Conservation (phyloP, 2,888 invertebrate genomes). For the Spisula solida region DNA sequence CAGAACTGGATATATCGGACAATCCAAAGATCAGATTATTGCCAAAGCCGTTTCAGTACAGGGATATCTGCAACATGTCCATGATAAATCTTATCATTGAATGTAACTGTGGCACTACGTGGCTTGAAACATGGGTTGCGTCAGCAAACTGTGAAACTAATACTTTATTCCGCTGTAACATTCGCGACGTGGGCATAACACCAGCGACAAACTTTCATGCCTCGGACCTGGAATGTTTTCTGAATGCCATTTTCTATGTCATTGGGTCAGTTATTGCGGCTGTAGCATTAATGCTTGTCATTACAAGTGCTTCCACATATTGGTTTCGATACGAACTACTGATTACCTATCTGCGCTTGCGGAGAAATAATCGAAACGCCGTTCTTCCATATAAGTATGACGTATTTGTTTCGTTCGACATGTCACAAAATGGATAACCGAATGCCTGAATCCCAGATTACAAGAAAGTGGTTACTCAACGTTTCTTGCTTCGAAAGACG, state of each 20-base stretch:
- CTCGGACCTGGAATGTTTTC: conserved; percentile 24
- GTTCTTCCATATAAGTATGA: conserved; percentile 45
- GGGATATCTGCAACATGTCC: conserved; percentile 37
- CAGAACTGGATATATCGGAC: conserved; percentile 45
- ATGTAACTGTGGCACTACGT: conserved; percentile 46
- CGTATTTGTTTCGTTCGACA: conserved; percentile 43
- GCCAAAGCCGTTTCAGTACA: conserved; percentile 47
- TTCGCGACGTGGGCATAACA: conserved; percentile 32
- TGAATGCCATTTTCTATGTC: background rate
- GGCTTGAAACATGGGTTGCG: conserved; percentile 50
- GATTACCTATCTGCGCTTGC: conserved; percentile 26
- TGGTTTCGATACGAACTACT: conserved; percentile 49
- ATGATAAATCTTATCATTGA: conserved; percentile 27
- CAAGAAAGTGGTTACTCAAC: conserved; percentile 35
- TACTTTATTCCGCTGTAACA: conserved; percentile 38
- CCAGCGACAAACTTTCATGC: conserved; percentile 31
- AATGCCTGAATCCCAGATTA: conserved; percentile 35
- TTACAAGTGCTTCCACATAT: conserved; percentile 21
- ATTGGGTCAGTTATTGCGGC: conserved; percentile 14
- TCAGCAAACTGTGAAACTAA: conserved; percentile 14
- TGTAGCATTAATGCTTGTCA: background rate
- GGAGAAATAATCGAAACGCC: conserved; percentile 8
- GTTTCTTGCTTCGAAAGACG: conserved; percentile 50
- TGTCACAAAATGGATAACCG: conserved; percentile 52
- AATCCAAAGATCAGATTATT: conserved; percentile 40